Conservation (phyloP, 2,888 invertebrate genomes). For the Seira ritae region DNA sequence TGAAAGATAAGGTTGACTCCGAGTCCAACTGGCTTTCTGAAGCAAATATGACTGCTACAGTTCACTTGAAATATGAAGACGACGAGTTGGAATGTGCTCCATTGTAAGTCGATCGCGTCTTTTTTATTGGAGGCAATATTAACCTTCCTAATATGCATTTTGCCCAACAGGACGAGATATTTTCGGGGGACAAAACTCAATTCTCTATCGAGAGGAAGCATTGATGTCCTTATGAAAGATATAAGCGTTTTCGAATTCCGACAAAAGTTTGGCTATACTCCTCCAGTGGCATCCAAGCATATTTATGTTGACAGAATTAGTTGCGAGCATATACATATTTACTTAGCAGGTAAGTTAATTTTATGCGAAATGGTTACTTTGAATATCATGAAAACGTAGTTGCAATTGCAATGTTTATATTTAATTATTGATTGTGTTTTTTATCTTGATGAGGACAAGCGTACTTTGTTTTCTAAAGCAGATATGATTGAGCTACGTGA, state of each 20-base stretch:
- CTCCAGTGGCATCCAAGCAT: constrained; percentile 76
- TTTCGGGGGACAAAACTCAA: not conserved
- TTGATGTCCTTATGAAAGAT: constrained; percentile 39
- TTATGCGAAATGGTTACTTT: no score
- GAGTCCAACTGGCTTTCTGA: constrained; percentile 79
- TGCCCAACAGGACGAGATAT: not conserved
- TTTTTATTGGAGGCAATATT: no score
- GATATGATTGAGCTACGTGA: constrained; percentile 80
- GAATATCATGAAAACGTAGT: no score
- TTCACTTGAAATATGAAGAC: constrained; percentile 79
- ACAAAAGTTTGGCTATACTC: constrained; percentile 78
- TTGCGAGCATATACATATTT: constrained; percentile 81
- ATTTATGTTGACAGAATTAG: constrained; percentile 78
- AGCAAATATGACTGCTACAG: constrained; percentile 80
- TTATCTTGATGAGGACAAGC: no score
- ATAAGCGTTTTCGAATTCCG: constrained; percentile 23
- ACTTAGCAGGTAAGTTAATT: constrained; percentile 78
- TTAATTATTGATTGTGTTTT: no score
- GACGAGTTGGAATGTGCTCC: constrained; percentile 80
- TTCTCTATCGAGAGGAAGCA: not conserved
- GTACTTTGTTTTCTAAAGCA: constrained; percentile 77
- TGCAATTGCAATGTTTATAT: no score
- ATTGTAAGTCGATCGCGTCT: no score
- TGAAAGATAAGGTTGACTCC: constrained; percentile 79
- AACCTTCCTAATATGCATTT: not conserved